Evolutionary conservation across 2,113 vertebrate genomes (phyloP).

Genomic region (Galbula dea): DNA sequence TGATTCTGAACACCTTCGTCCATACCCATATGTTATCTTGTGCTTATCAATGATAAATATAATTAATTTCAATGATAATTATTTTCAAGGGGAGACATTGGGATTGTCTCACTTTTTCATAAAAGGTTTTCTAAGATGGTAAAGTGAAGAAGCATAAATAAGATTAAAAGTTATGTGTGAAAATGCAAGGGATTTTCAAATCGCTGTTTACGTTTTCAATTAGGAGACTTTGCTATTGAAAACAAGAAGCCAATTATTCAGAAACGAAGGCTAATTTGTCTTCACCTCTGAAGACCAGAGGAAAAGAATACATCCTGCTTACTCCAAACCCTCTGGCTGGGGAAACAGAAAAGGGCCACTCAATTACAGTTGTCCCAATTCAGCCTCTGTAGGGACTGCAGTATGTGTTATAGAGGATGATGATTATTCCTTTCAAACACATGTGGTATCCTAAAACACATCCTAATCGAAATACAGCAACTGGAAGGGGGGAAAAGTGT

Average conservation of each 20-base stretch:
- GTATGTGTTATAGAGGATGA: neutral
- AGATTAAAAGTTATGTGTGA: neutral
- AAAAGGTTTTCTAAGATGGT: neutral
- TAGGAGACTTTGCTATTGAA: slow-evolving; percentile 37
- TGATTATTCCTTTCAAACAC: neutral
- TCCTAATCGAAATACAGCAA: neutral
- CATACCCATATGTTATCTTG: neutral
- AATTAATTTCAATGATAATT: neutral
- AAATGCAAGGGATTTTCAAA: slow-evolving; percentile 7
- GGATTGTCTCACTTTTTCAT: neutral
- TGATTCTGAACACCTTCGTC: neutral
- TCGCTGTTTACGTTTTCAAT: slow-evolving; percentile 20
- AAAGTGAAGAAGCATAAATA: neutral
- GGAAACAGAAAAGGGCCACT: neutral
- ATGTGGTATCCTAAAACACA: neutral
- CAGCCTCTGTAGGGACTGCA: neutral
- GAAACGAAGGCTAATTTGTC: slow-evolving; percentile 58
- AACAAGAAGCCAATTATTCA: slow-evolving; percentile 50
- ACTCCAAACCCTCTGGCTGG: neutral
- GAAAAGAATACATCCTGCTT: slow-evolving; percentile 21
- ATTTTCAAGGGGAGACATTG: neutral
- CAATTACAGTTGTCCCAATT: neutral
- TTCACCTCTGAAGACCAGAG: neutral
- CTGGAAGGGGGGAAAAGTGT: neutral
- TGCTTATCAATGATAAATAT: neutral